Evolutionary conservation across 2,113 vertebrate genomes (phyloP), one percentile per base, ranked within the genome.

Genomic region (Petrocephalus microphthalmus): DNA sequence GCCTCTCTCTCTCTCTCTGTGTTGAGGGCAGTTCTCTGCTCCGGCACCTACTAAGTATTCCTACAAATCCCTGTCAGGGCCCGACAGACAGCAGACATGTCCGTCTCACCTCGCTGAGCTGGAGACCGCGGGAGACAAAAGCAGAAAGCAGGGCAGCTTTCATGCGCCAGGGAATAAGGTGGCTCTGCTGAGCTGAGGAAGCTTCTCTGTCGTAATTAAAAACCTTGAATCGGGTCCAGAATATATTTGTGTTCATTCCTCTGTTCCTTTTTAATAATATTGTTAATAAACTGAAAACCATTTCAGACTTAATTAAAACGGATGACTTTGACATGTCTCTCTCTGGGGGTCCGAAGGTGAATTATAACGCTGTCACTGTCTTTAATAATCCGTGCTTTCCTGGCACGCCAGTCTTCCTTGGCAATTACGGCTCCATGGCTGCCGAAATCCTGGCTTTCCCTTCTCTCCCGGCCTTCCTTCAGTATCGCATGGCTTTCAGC

Each of bases 221-320:
- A 93, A 93, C 90, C 92, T 93, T 92, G 91, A 93, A 92, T 89
- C 90, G 91, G 90, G 94, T 94, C 94, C 94, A 94, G 91, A 90
- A 93, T 90, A 90, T 93, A 91, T 93, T 93, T 93, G 92, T 92
- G 89, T 90, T 91, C 92, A 90, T 90, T 89, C 90, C 92, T 91
- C 89, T 88, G 85, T 89, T 92, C 92, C 92, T 90, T 93, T 93
- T 93, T 94, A 93, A 95, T 95, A 95, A 95, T 95, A 94, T 95
- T 94, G 93, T 95, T 94, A 95, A 95, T 95, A 95, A 94, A 94
- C 94, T 93, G 90, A 93, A 94, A 94, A 93, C 92, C 93, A 91
- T 94, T 95, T 93, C 92, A 91, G 92, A 94, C 93, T 95, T 95
- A 95, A 95, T 95, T 95, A 95, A 95, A 95, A 95, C 93, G 94